Conservation (phyloP, 2,888 invertebrate genomes). For the Saturnia japonica region DNA sequence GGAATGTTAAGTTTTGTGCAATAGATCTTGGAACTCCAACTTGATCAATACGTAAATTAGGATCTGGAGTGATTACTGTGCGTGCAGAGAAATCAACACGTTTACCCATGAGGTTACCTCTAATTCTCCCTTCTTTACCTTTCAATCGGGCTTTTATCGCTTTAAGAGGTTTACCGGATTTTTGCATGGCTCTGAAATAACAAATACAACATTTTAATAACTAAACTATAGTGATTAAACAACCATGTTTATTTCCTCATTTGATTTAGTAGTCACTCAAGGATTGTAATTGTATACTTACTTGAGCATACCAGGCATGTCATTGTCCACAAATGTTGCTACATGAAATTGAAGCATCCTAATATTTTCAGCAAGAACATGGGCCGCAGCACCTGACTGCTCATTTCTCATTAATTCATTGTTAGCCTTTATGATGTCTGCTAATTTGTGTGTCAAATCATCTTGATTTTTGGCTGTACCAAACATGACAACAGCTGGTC, state of each 20-base stretch:
- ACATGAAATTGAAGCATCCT: conserved; percentile 99
- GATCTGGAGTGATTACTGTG: conserved; percentile 98
- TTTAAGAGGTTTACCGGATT: conserved; percentile 98
- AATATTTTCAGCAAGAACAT: conserved; percentile 97
- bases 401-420: conserved; percentile 98
- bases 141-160: conserved; percentile 97
- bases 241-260: too few relatives aligned
- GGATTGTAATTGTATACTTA: conserved; percentile 48
- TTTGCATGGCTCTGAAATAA: conserved; percentile 94
- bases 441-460: conserved; percentile 98
- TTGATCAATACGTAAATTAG: conserved; percentile 96
- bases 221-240: too few relatives aligned
- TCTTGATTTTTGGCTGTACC: conserved; percentile 99
- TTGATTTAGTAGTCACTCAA: too few relatives aligned
- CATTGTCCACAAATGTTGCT: conserved; percentile 98
- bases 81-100: conserved; percentile 99
- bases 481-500: conserved; percentile 99
- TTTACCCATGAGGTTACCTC: conserved; percentile 99
- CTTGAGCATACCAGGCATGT: conserved; percentile 98
- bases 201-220: not conserved
- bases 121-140: conserved; percentile 99
- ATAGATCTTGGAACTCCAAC: conserved; percentile 99
- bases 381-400: conserved; percentile 97
- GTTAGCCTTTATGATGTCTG: conserved; percentile 99
- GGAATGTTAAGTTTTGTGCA: conserved; percentile 99